Evolutionary conservation across 2,888 invertebrate species (phyloP).

Genomic region (Hoplodrina ambigua): DNA sequence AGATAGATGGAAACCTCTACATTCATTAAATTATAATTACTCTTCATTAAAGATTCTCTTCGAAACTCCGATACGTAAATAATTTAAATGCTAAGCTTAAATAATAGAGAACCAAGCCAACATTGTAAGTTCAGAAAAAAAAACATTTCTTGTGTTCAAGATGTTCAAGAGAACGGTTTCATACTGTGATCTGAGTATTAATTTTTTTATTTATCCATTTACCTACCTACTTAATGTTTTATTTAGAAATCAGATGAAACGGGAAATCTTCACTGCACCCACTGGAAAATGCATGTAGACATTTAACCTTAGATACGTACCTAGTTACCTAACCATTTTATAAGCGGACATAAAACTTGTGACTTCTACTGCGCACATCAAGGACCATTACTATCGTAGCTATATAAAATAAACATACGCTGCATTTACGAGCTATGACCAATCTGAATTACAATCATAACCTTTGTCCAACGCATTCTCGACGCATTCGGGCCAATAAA

Average conservation of each 20-base stretch:
- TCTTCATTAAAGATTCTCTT: too few relatives aligned
- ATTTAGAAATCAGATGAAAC: not conserved
- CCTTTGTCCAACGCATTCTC: constrained; percentile 85
- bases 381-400: constrained; percentile 54
- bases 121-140: too few relatives aligned
- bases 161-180: too few relatives aligned
- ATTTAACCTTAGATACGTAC: constrained; percentile 3
- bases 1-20: constrained; percentile 23
- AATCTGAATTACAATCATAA: constrained; percentile 88
- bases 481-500: constrained; percentile 87
- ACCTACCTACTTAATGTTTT: too few relatives aligned
- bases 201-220: too few relatives aligned
- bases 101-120: too few relatives aligned
- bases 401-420: constrained; percentile 79
- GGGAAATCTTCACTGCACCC: not conserved
- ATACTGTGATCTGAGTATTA: too few relatives aligned
- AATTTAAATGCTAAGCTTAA: too few relatives aligned
- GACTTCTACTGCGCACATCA: constrained; percentile 57
- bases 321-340: constrained; percentile 27
- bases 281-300: not conserved
- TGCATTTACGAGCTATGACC: constrained; percentile 88
- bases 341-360: constrained; percentile 51
- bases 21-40: constrained; percentile 13
- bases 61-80: too few relatives aligned
- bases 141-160: too few relatives aligned